These are phyloP conservation scores for Margaritifera margaritifera DNA, from an alignment of 2,888 invertebrate genomes.

Conservation along the genomic window DNA sequence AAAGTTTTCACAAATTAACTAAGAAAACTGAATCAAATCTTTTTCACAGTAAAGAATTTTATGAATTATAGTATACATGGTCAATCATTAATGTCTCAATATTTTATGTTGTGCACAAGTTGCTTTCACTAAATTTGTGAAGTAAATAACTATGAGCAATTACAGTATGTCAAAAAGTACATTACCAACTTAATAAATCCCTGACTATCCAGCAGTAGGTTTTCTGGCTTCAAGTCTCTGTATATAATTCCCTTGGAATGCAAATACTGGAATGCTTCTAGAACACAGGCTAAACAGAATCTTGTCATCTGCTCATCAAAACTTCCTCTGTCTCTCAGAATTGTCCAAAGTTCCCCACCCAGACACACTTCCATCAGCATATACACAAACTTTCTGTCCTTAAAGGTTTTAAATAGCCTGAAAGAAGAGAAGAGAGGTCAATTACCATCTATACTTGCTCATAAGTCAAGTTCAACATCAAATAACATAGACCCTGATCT, in stretches of 20 bases:
- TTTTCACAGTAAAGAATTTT: too few species aligned
- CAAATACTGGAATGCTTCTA: constrained; percentile 97
- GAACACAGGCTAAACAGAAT: constrained; percentile 95
- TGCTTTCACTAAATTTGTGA: too few species aligned
- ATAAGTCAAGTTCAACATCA: neutral
- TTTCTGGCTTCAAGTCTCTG: constrained; percentile 86
- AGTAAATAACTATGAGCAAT: too few species aligned
- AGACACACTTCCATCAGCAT: constrained; percentile 95
- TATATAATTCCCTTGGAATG: constrained; percentile 98
- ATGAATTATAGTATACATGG: too few species aligned
- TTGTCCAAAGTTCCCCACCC: constrained; percentile 96
- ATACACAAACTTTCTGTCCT: constrained; percentile 92
- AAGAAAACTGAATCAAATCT: too few species aligned
- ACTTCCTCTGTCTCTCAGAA: constrained; percentile 84
- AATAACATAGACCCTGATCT: too few species aligned
- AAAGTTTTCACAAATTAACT: too few species aligned
- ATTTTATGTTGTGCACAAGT: too few species aligned
- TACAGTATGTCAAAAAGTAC: too few species aligned
- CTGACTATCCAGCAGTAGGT: constrained; percentile 90
- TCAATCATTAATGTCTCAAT: too few species aligned
- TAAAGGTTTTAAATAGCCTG: constrained; percentile 91
- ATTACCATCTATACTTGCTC: neutral
- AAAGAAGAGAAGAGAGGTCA: constrained; percentile 14
- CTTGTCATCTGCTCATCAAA: constrained; percentile 94
- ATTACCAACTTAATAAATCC: constrained; percentile 92